Base-by-base conservation (phyloP, 2,888 invertebrate species). In the Tridacna crocea region DNA sequence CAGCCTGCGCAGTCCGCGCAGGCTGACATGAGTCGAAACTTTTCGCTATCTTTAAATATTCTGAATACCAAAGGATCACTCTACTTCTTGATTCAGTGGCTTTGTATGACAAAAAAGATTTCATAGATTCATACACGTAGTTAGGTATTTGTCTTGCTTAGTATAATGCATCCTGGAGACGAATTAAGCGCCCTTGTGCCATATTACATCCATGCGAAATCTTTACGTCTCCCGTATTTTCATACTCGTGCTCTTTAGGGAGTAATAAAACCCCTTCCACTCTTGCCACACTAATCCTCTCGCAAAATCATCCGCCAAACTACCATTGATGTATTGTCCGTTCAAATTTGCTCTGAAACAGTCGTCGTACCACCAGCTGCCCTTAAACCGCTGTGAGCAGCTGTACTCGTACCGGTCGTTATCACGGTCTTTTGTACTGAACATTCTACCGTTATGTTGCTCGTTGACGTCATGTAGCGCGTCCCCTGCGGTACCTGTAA, bases 391-490 rank as follows among this genome's bases (percentile, higher is more conserved):
- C 27, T 46, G 90, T 0, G 93, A 94, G 79, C 94, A 94, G 86
- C 93, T 92, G 13, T 91, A 87, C 70, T 88, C 89, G 81, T 92
- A 90, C 46, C 90, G 87, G 77, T 94, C 94, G 83, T 94, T 94
- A 89, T 94, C 94, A 51, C 87, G 87, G 86, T 94, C 94, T 70
- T 90, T 90, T 0, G 94, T 94, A 77, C 92, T 93, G 88, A 94
- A 94, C 26, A 91, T 90, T 91, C 93, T 93, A 60, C 88, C 90
- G 81, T 94, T 91, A 79, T 94, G 93, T 87, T 91, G 91, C 72
- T 90, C 91, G 17, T n/a, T 36, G 8, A n/a, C 46, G 46, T 46
- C 17, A 46, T n/a, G 15, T 15, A 94, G 82, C 0, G 93, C 93
- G 84, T 94, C 93, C 12, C 94, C 94, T 72, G 92, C 91, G 15